These are phyloP conservation scores for Eubucco bourcierii DNA, from an alignment of 2,113 vertebrate genomes.

Conservation along the genomic window DNA sequence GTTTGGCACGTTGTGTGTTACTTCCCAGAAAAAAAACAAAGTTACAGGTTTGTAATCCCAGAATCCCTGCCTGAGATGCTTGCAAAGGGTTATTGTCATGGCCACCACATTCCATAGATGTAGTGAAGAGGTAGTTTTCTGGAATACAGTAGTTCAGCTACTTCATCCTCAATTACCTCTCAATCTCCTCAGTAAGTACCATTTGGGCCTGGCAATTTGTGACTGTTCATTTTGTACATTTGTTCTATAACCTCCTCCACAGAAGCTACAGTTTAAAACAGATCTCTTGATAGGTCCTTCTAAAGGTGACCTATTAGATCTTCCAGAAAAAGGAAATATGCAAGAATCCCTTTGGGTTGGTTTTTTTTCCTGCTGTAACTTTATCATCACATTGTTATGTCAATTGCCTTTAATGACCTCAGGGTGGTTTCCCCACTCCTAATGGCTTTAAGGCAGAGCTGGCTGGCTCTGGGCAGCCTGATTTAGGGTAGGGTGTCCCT, in stretches of 20 bases:
- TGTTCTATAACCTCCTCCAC: constrained; percentile 35
- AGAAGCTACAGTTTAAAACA: not conserved
- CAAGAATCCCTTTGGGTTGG: not conserved
- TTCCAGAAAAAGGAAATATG: not conserved
- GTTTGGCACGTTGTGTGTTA: not conserved
- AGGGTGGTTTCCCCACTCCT: not conserved
- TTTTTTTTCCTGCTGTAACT: not conserved
- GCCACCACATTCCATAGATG: not conserved
- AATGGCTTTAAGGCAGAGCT: not conserved
- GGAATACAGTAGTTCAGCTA: not conserved
- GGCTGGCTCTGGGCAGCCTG: too few relatives aligned
- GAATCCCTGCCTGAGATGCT: not conserved
- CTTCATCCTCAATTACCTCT: constrained; percentile 32
- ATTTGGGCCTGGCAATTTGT: constrained; percentile 3
- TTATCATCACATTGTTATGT: not conserved
- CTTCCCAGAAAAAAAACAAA: not conserved
- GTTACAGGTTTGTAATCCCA: not conserved
- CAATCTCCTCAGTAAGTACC: constrained; percentile 32
- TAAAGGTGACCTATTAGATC: not conserved
- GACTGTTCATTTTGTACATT: constrained; percentile 45
- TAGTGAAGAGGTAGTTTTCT: not conserved
- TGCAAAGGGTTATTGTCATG: not conserved
- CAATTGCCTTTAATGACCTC: not conserved
- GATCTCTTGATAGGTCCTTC: not conserved
- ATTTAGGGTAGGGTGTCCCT: too few relatives aligned